A percentile compares a stretch with the other conserved stretches of the same genome.
These are phyloP conservation scores for Copsychus sechellarum DNA, from an alignment of 2,113 vertebrate species.

Conservation along the genomic window DNA sequence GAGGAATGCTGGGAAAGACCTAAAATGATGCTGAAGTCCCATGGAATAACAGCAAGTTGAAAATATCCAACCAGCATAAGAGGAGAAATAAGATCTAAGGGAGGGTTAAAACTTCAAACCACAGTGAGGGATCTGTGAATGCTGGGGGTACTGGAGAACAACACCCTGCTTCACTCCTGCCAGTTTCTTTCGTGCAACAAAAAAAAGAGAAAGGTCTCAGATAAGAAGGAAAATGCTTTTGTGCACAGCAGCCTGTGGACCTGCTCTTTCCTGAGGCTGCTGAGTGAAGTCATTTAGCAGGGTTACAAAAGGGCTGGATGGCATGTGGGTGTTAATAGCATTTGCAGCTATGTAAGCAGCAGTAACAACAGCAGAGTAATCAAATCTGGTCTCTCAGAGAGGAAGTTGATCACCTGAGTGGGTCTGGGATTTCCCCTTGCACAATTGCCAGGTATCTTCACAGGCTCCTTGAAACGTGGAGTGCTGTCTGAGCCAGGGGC, in stretches of 20 bases:
- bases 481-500: not conserved
- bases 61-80: not conserved
- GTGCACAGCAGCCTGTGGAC: not conserved
- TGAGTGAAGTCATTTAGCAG: not conserved
- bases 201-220: not conserved
- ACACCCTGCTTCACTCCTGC: not conserved
- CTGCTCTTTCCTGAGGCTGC: not conserved
- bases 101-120: not conserved
- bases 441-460: not conserved
- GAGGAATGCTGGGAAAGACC: not conserved
- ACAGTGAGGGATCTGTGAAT: not conserved
- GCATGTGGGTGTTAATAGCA: not conserved
- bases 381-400: not conserved
- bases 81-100: not conserved
- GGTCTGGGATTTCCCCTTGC: constrained; percentile 16
- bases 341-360: constrained; percentile 38
- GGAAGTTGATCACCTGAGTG: constrained; percentile 20
- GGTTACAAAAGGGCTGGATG: not conserved
- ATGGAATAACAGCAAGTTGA: not conserved
- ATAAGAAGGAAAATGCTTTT: not conserved
- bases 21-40: not conserved
- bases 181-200: not conserved
- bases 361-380: not conserved
- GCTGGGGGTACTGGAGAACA: not conserved
- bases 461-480: not conserved